Conservation (phyloP, 2,888 invertebrate genomes). For the Aporophyla nigra region DNA sequence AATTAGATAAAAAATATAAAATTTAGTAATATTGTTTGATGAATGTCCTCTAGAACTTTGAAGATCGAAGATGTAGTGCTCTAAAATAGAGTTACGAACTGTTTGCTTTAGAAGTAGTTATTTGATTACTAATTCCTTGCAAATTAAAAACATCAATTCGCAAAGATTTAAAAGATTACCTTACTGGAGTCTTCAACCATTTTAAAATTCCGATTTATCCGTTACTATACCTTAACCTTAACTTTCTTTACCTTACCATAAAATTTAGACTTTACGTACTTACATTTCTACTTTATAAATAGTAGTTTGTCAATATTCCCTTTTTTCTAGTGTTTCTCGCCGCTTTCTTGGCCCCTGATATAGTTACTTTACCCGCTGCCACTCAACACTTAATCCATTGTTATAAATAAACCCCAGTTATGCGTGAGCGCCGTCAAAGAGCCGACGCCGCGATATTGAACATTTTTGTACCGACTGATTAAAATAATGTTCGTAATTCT, state of each 20-base stretch:
- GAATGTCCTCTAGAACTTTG: neutral
- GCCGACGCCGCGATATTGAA: slow-evolving; percentile 66
- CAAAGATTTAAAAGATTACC: neutral
- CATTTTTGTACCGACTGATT: slow-evolving; percentile 67
- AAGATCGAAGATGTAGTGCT: neutral
- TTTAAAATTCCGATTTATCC: neutral
- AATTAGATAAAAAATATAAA: too few species aligned
- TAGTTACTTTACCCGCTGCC: neutral
- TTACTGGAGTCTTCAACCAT: neutral
- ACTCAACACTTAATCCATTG: slow-evolving; percentile 49
- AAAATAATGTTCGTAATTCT: slow-evolving; percentile 66
- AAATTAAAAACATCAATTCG: too few species aligned
- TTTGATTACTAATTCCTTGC: neutral
- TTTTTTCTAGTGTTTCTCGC: neutral
- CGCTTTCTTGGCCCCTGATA: neutral
- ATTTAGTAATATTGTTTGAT: too few species aligned
- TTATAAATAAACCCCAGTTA: slow-evolving; percentile 64
- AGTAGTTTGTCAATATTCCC: too few species aligned
- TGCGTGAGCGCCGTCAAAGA: slow-evolving; percentile 76
- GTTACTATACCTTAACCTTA: too few species aligned
- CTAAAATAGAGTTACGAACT: neutral
- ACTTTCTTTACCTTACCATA: too few species aligned
- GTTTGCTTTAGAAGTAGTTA: neutral
- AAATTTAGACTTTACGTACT: too few species aligned
- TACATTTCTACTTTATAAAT: too few species aligned